These are phyloP conservation scores for Arion vulgaris DNA, from an alignment of 1,140 invertebrate species.

Conservation along the genomic window DNA sequence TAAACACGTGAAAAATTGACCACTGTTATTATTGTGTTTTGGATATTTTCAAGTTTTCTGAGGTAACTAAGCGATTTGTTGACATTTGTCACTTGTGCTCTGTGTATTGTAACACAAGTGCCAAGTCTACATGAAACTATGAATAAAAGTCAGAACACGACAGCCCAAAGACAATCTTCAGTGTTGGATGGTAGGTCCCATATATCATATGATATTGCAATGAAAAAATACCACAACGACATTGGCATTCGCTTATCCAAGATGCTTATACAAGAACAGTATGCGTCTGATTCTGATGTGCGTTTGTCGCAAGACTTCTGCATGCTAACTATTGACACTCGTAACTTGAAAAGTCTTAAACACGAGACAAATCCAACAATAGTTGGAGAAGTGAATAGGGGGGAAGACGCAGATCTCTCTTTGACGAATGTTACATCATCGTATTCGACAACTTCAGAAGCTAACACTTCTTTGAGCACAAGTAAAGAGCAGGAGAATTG, in stretches of 20 bases:
- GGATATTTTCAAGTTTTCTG: no score
- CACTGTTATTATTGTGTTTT: no score
- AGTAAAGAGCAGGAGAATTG: neutral
- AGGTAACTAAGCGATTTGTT: no score
- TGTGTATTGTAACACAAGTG: no score
- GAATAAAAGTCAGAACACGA: neutral
- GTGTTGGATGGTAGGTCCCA: neutral
- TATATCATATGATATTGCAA: neutral
- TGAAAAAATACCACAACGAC: slow-evolving; percentile 38
- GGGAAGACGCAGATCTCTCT: neutral
- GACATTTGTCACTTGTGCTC: no score
- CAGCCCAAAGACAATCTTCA: neutral
- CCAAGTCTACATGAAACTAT: neutral
- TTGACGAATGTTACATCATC: neutral
- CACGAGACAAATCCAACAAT: neutral
- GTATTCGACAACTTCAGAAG: neutral
- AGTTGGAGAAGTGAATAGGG: neutral
- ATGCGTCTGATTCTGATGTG: neutral
- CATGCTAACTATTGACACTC: slow-evolving; percentile 27
- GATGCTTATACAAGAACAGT: slow-evolving; percentile 5
- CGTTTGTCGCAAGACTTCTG: slow-evolving; percentile 4
- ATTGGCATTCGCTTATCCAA: slow-evolving; percentile 31
- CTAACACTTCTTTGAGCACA: slow-evolving; percentile 6
- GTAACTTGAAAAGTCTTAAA: slow-evolving; percentile 13
- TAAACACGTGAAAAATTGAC: no score